phyloP scores from a whole-genome alignment of 1,140 invertebrate genomes.

The Caenorhabditis latens region DNA sequence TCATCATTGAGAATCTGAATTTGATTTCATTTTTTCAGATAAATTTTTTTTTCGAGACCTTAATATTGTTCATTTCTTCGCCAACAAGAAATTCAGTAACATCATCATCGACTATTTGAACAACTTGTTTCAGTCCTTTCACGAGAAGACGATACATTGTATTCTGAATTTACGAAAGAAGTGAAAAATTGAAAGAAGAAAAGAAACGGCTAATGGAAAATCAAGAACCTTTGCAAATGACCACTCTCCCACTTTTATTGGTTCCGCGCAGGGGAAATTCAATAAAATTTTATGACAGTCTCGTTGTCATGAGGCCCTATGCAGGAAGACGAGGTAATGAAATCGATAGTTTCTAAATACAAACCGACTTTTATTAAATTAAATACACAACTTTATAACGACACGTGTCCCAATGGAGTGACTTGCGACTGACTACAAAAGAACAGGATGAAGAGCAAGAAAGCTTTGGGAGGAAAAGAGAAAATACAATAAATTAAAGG shows the following conservation, averaged over 20 bases:
- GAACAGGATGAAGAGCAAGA: neutral
- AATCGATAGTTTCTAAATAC: conserved; percentile 4
- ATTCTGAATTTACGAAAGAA: neutral
- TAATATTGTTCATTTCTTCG: conserved; percentile 72
- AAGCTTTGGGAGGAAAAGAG: neutral
- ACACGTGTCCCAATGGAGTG: neutral
- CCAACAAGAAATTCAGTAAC: conserved; percentile 64
- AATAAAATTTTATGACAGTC: conserved; percentile 9
- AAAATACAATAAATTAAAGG: conserved; percentile 24
- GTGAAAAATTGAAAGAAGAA: neutral
- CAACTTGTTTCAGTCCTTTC: conserved; percentile 69
- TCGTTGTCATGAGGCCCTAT: neutral
- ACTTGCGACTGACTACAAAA: conserved; percentile 1
- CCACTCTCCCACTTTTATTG: neutral
- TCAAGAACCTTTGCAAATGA: neutral
- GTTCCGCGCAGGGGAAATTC: neutral
- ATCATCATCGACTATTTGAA: conserved; percentile 72
- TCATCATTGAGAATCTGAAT: conserved; percentile 46
- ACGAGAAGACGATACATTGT: conserved; percentile 58
- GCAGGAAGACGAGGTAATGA: neutral
- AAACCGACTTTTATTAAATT: conserved; percentile 46
- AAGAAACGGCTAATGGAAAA: neutral
- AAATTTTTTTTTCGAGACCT: conserved; percentile 57
- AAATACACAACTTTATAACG: neutral
- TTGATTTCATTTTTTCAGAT: too few species aligned